Percentiles rank a stretch among this genome's conserved stretches.
Conservation (phyloP, 2,888 invertebrate species). For the Cryptus armator region DNA sequence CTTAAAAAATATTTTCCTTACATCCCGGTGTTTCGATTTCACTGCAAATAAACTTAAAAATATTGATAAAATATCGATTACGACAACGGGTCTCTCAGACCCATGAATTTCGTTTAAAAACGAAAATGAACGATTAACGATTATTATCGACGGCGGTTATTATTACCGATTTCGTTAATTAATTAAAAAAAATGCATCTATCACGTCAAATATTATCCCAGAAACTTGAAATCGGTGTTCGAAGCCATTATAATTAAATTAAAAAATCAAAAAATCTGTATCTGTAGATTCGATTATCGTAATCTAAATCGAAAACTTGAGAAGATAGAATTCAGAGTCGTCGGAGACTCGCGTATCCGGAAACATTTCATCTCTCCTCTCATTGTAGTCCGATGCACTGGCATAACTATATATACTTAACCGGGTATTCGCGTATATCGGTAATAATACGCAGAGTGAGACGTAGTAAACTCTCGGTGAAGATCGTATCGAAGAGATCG, state of each 20-base stretch:
- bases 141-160: no score
- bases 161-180: no score
- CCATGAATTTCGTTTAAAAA: no score
- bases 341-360: not conserved
- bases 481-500: constrained; percentile 69
- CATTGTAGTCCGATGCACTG: not conserved
- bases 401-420: constrained; percentile 12
- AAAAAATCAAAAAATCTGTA: not conserved
- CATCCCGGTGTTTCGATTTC: no score
- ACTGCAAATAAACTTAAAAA: no score
- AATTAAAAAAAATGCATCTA: no score
- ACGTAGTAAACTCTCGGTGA: constrained; percentile 53
- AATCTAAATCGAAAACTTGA: not conserved
- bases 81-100: no score
- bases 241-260: not conserved
- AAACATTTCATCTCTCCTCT: not conserved
- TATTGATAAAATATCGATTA: no score
- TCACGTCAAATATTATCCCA: no score
- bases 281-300: not conserved
- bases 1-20: no score
- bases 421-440: constrained; percentile 1
- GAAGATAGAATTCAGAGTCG: not conserved
- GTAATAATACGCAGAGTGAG: constrained; percentile 44
- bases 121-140: no score
- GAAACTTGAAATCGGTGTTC: no score